Base-by-base conservation (phyloP, 2,888 invertebrate species). In the Cynaeus angustus region DNA sequence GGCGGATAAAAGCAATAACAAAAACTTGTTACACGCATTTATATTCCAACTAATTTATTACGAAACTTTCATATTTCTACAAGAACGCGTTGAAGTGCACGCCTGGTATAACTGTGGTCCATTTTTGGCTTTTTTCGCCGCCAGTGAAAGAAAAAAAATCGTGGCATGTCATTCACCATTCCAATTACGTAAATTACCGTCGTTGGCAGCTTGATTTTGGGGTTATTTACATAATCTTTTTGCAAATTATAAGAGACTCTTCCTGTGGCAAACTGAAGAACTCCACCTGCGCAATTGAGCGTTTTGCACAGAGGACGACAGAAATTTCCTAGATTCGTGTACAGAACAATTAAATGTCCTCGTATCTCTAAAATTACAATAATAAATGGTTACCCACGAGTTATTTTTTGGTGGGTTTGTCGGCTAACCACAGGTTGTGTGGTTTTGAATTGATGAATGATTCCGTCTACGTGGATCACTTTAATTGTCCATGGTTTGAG, bases 1-100 rank as follows among this genome's bases (percentile, higher is more conserved):
- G 43, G 52, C 64, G 66, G 53, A 65, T 71, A 71, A 68, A 64
- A 68, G 68, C 66, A 71, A 64, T 66, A 71, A 66, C 52, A 66
- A 59, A 73, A 71, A 68, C 67, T 66, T 52, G 64, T 16, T 66
- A 37, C 58, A 66, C 56, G 56, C 69, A 69, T 65, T 64, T 64
- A 45, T 66, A 66, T 66, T 43, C 59, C 43, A 30, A 70, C 55
- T 70, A 70, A 70, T 70, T 70, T 70, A 70, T 70, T 48, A 66
- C 66, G 30, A 59, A 66, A 66, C 50, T 55, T 65, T 55, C 65
- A 65, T 65, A 55, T 53, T 65, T 55, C 58, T 43, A 13, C 48
- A 9, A 46, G 59, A 14, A n/a, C n/a, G n/a, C 46, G 59, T 45
- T 26, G 28, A 56, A 56, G 41, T 43, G 33, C 52, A 16, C 52